Conservation (phyloP, 2,113 vertebrate genomes). For the Lichenostomus cassidix region DNA sequence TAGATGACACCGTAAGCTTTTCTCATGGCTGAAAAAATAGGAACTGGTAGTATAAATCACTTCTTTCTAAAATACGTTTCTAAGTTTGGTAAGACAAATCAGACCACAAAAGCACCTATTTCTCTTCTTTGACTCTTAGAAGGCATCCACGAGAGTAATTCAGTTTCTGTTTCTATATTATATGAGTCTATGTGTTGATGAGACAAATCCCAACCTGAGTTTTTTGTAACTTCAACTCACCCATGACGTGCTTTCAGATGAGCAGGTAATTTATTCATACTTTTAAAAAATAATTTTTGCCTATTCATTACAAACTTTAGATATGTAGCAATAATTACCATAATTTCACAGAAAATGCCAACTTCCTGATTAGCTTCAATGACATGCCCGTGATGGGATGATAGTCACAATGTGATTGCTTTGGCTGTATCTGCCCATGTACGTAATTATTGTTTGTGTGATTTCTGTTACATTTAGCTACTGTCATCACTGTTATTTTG, state of each 20-base stretch:
- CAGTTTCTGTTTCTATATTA: background rate
- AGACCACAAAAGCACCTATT: background rate
- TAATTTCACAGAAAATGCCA: background rate
- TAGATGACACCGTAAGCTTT: background rate
- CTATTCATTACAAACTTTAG: background rate
- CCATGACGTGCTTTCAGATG: background rate
- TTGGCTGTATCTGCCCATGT: background rate
- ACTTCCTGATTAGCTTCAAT: background rate
- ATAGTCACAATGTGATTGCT: background rate
- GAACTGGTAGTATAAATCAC: background rate
- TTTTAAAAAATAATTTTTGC: background rate
- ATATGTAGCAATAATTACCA: background rate
- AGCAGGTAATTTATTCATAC: background rate
- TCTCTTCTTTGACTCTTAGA: background rate
- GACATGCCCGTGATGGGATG: background rate
- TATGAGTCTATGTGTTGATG: background rate
- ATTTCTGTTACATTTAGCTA: background rate
- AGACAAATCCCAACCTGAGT: background rate
- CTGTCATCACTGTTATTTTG: background rate
- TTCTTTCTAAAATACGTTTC: background rate
- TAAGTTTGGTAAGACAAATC: background rate
- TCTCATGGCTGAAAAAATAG: background rate
- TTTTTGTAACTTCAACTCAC: background rate
- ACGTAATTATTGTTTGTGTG: background rate
- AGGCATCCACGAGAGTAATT: background rate